These are phyloP conservation scores for Entomyzon cyanotis DNA, from an alignment of 2,113 vertebrate species.

Conservation along the genomic window DNA sequence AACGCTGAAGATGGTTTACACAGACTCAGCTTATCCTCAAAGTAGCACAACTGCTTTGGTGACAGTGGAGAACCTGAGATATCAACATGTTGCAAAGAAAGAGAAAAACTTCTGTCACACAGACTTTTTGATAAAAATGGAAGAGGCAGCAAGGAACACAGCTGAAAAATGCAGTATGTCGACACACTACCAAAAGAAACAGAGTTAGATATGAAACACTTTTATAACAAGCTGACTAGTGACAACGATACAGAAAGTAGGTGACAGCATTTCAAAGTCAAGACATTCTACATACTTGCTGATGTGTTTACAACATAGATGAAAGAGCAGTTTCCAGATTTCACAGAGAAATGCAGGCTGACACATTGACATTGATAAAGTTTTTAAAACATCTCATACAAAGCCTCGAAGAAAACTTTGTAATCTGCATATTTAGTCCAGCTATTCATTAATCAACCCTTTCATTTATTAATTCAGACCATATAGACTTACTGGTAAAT, in stretches of 20 bases:
- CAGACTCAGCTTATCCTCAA: conserved; percentile 36
- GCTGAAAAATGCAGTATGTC: conserved; percentile 38
- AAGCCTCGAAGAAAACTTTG: conserved; percentile 59
- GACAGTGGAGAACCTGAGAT: conserved; percentile 42
- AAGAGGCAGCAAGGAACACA: conserved; percentile 41
- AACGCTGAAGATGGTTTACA: conserved; percentile 38
- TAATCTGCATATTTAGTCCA: conserved; percentile 63
- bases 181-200: conserved; percentile 60
- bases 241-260: conserved; percentile 71
- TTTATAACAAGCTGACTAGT: conserved; percentile 71
- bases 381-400: conserved; percentile 58
- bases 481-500: neutral
- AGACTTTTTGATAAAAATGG: conserved; percentile 63
- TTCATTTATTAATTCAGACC: neutral
- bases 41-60: conserved; percentile 50
- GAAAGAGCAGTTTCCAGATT: conserved; percentile 67
- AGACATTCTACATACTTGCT: conserved; percentile 73
- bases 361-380: conserved; percentile 59
- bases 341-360: conserved; percentile 55
- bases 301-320: conserved; percentile 75
- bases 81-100: conserved; percentile 50
- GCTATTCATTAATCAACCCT: neutral
- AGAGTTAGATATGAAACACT: conserved; percentile 61
- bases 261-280: conserved; percentile 73
- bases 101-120: conserved; percentile 51